Conservation (phyloP, 2,113 vertebrate species). For the Pampusana beccarii region DNA sequence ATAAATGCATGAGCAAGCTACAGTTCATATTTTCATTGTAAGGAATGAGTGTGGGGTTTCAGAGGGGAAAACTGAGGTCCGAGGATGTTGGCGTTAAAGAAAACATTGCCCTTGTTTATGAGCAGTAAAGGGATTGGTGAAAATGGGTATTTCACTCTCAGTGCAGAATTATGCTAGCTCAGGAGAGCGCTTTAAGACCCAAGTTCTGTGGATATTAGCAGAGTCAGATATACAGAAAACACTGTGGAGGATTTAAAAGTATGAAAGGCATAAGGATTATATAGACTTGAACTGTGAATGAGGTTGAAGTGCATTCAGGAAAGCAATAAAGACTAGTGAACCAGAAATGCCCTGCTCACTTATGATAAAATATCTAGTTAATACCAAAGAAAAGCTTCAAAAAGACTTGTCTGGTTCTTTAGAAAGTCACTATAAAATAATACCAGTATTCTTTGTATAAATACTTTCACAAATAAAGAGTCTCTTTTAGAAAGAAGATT, state of each 20-base stretch:
- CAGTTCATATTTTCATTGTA: not conserved
- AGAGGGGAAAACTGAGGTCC: not conserved
- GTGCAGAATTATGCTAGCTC: constrained; percentile 29
- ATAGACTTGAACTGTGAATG: constrained; percentile 67
- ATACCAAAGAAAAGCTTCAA: constrained; percentile 77
- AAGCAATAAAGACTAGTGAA: constrained; percentile 75
- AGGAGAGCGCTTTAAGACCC: not conserved
- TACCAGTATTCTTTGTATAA: constrained; percentile 60
- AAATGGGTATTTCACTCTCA: constrained; percentile 15
- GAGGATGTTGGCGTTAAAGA: not conserved
- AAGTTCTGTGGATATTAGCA: constrained; percentile 29
- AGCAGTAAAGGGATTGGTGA: not conserved
- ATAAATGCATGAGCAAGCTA: not conserved
- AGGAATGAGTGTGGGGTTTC: not conserved
- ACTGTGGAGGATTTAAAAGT: constrained; percentile 68
- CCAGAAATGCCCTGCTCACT: constrained; percentile 76
- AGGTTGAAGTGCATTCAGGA: constrained; percentile 74
- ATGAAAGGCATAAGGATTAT: constrained; percentile 74
- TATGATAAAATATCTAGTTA: constrained; percentile 80
- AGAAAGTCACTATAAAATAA: constrained; percentile 76
- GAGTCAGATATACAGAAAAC: constrained; percentile 54
- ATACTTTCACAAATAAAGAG: constrained; percentile 70
- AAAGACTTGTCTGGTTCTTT: constrained; percentile 72
- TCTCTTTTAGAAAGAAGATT: constrained; percentile 62
- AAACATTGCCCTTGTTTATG: not conserved